These are phyloP conservation scores for Hypanus sabinus DNA, from an alignment of 2,113 vertebrate species.

Conservation along the genomic window DNA sequence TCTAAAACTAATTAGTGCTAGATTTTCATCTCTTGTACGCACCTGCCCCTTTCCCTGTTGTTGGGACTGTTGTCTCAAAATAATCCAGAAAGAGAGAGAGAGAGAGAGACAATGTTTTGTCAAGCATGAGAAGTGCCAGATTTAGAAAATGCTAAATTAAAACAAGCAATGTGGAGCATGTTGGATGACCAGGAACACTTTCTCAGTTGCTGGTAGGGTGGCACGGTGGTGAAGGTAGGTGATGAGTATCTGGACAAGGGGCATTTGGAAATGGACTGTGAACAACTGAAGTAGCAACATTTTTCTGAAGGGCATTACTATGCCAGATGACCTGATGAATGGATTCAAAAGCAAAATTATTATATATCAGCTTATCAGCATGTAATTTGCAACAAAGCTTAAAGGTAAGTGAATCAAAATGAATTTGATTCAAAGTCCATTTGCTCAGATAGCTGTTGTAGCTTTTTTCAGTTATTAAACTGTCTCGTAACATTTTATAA, in stretches of 20 bases:
- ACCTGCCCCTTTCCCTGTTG: neutral
- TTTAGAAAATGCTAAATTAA: neutral
- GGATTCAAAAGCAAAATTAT: neutral
- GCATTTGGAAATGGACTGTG: no score
- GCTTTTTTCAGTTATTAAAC: neutral
- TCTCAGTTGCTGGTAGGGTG: neutral
- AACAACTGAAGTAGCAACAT: neutral
- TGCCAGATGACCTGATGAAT: neutral
- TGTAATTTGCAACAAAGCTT: neutral
- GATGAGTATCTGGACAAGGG: no score
- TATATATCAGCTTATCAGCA: neutral
- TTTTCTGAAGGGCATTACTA: neutral
- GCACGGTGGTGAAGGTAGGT: no score
- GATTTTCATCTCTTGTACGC: neutral
- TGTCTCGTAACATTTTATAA: neutral
- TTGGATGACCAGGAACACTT: neutral
- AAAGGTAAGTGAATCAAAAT: neutral
- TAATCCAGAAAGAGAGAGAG: neutral
- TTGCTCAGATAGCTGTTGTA: neutral
- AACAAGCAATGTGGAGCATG: neutral
- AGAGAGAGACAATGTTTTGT: no score
- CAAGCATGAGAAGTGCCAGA: neutral
- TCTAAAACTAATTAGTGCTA: neutral
- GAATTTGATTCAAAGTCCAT: neutral
- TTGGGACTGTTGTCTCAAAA: neutral